These are phyloP conservation scores for Leptopilina clavipes DNA, from an alignment of 1,140 invertebrate genomes.

Conservation along the genomic window DNA sequence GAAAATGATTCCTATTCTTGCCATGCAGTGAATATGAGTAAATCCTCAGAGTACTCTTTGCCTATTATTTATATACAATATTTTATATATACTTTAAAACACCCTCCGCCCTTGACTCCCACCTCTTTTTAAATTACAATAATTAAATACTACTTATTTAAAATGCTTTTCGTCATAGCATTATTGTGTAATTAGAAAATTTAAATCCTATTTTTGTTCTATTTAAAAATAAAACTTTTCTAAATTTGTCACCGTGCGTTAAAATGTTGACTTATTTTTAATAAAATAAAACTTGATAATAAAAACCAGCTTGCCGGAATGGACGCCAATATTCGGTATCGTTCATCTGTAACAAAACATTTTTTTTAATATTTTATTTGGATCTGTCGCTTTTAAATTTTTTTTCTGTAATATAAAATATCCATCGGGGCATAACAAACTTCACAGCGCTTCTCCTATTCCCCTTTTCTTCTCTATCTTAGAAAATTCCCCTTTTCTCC, in stretches of 20 bases:
- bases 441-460: too few relatives aligned
- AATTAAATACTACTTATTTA: neutral
- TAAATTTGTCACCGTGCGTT: slow-evolving; percentile 64
- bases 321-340: slow-evolving; percentile 82
- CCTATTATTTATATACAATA: neutral
- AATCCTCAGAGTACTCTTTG: neutral
- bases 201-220: neutral
- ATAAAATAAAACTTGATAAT: slow-evolving; percentile 80
- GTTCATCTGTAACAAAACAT: slow-evolving; percentile 79
- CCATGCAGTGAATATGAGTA: neutral
- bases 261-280: slow-evolving; percentile 72
- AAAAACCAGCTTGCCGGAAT: slow-evolving; percentile 82
- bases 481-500: too few relatives aligned
- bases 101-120: neutral
- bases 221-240: neutral
- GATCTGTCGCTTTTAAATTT: too few relatives aligned
- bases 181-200: neutral
- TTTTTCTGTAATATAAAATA: too few relatives aligned
- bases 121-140: neutral
- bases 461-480: too few relatives aligned
- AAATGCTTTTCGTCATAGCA: neutral
- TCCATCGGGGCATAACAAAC: too few relatives aligned
- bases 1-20: neutral
- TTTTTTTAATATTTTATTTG: too few relatives aligned
- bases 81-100: neutral